Evolutionary conservation across 2,797 vertebrate genomes (phyloP).

Genomic region (Accipiter fasciatus): DNA sequence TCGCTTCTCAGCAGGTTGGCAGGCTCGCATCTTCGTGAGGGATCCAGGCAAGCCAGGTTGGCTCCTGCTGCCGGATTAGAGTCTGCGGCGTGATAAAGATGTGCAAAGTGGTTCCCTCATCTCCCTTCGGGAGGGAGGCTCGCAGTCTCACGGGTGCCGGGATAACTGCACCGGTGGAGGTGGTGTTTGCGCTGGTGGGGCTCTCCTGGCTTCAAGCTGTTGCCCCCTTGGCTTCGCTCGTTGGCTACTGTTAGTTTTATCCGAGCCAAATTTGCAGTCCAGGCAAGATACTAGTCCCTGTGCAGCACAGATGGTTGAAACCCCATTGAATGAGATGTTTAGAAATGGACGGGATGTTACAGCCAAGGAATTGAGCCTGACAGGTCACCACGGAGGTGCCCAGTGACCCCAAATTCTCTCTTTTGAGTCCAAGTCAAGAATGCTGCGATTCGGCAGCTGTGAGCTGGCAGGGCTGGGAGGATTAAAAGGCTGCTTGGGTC

Average conservation of each 20-base stretch:
- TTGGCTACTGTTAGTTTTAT: neutral
- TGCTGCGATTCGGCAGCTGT: conserved; percentile 7
- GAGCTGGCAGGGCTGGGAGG: neutral
- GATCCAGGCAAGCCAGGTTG: conserved; percentile 29
- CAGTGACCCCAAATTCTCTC: neutral
- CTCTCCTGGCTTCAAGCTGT: neutral
- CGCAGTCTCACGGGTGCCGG: rapidly evolving
- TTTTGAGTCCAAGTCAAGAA: conserved; percentile 9
- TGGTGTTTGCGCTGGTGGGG: neutral
- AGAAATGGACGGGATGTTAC: neutral
- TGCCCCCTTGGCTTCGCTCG: neutral
- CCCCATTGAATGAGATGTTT: conserved; percentile 14
- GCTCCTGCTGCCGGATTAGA: neutral
- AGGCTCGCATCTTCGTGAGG: neutral
- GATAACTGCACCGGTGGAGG: rapidly evolving
- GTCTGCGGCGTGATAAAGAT: conserved; percentile 2
- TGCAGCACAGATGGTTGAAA: conserved; percentile 51
- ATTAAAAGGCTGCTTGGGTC: conserved; percentile 22
- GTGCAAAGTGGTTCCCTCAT: neutral
- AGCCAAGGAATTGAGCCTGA: neutral
- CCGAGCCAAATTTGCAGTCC: neutral
- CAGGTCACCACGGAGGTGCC: neutral
- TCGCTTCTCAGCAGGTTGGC: conserved; percentile 42
- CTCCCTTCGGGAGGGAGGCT: neutral
- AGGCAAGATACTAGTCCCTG: neutral